Evolutionary conservation across 2,888 invertebrate species (phyloP), one percentile per base, ranked within the genome.

Genomic region (Endotricha flammealis): DNA sequence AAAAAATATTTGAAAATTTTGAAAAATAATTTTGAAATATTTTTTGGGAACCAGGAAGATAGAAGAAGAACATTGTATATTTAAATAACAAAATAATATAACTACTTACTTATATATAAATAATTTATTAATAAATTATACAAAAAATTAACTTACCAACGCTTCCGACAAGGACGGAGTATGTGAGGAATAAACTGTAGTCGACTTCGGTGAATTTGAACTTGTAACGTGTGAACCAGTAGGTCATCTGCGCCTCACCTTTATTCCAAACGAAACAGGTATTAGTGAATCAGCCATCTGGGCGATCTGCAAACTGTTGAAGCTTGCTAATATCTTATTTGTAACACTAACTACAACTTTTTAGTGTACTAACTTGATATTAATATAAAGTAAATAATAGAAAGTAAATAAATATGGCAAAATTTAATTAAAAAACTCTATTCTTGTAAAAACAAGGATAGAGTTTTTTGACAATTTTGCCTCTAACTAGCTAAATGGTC

Each of bases 161-260:
- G 44, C 83, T 80, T 39, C 89, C 88, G 34, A 89, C 74, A 13
- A 89, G 72, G 38, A 88, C 88, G 58, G 88, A 88, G 62, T 88
- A 85, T 0, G 89, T 88, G 44, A 83, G 74, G 66, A 88, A 89
- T 54, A 88, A 68, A 55, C 88, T 88, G 78, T 85, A 90, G 65
- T 89, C 88, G 16, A 88, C 81, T 51, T 88, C 87, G 50, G 87
- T 88, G 88, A 90, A 90, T 49, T 87, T 81, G 71, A 87, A 90
- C 63, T 85, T 83, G 68, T 81, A 83, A 49, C 89, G 80, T 1
- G 87, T 83, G 64, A 89, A 90, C 68, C 89, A 82, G 67, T 86
- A 90, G 27, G 88, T 86, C 63, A 89, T 81, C 66, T 87, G 88
- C 61, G 79, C 76, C 79, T 90, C 90, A 66, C 90, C 90, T 87